Evolutionary conservation across 1,140 invertebrate genomes (phyloP), one percentile per base, ranked within the genome.

Genomic region (Ceratosolen fusciceps): DNA sequence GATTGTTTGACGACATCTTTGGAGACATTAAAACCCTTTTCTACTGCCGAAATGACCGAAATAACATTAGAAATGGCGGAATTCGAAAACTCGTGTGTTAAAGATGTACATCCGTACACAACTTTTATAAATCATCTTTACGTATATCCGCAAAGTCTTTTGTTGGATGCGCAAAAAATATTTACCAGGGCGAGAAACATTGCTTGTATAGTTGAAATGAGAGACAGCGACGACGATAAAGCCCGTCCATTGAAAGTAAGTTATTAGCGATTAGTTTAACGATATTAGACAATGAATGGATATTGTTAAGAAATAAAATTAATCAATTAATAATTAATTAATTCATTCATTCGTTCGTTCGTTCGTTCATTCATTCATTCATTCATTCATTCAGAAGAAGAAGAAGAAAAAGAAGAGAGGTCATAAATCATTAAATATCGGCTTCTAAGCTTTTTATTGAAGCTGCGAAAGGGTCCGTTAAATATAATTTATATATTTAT

Each of bases 131-230:
- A 99, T 90, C 94, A 97, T 87, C 89, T 99, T 0, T 98, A 97
- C 88, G 94, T 99, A 2, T 98, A 98, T 89, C 98, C 98, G 0
- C 90, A 95, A 77, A 92, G 90, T 73, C 90, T 99, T 12, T 96
- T 94, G 85, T 98, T 97, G 87, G 97, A 98, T 87, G 94, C 94
- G n/a, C 97, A 98, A 88, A 98, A 98, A 87, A 92, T 93, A 82
- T 96, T 98, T 84, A 94, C 93, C 0, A 91, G 96, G 86, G 97
- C 97, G 0, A 92, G 97, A 83, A 99, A 99, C 86, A 97, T 99
- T 83, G 95, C 96, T 0, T 97, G 96, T 81, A 92, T 94, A 58
- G 92, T 98, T 12, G 96, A 98, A 90, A 86, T 98, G 31, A 91
- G 94, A 73, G 96, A 98, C 84, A 93, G 93, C 49, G 96, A 97